Evolutionary conservation across 2,888 invertebrate genomes (phyloP), one percentile per base, ranked within the genome.

Genomic region (Eupithecia exiguata): DNA sequence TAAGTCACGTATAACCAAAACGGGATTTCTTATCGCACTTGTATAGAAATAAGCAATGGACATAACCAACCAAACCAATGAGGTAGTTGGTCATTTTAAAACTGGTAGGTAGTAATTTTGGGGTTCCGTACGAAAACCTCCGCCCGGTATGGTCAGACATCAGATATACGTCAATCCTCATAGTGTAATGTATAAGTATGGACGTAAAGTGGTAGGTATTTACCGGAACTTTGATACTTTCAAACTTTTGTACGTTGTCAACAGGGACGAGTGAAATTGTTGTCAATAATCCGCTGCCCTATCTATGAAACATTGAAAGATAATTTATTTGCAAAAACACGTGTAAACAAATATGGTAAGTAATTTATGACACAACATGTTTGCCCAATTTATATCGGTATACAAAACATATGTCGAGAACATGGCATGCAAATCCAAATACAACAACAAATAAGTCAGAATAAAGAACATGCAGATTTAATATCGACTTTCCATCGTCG

Each of bases 11-110:
- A 73, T 69, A 74, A 67, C 73, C 76, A 61, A 78, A 79, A 76
- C 77, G 70, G 74, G 74, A 69, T 75, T 46, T 58, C 40, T 79
- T 79, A 80, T 78, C 81, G 79, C 78, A 79, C 78, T 79, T 81
- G 77, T 79, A 81, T 77, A 80, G 74, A 80, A 80, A 80, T 78
- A 78, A 72, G 80, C 72, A 77, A 80, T 80, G 80, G 80, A 82
- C 74, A 71, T 78, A 61, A 77, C 79, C 81, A 61, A 77, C 79
- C 81, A 79, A 61, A 77, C 79, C 81, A 79, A 82, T 81, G 81
- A 81, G 63, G 78, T 79, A 78, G 80, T 78, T 70, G 49, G 74
- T 78, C 74, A 72, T 79, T 78, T 49, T 74, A 72, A 80, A 80
- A 78, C 74, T 62, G 75, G 77, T 74, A 75, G 75, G 77, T 74